Conservation (phyloP, 2,888 invertebrate species). For the Opisthograptis luteolata region DNA sequence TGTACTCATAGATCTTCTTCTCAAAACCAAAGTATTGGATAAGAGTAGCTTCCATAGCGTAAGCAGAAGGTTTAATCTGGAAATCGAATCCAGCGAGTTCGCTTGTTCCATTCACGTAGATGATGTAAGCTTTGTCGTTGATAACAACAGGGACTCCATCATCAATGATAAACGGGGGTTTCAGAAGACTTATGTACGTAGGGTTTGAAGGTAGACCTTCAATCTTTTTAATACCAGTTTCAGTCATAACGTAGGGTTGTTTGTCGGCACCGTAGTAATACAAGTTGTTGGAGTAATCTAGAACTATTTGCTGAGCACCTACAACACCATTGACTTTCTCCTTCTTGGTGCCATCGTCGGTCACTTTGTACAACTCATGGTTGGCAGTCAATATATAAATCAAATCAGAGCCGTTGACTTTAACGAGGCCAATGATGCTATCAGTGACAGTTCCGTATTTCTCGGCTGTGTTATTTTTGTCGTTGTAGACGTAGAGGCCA, state of each 20-base stretch:
- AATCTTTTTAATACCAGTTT: slow-evolving; percentile 50
- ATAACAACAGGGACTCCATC: slow-evolving; percentile 49
- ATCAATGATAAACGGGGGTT: slow-evolving; percentile 54
- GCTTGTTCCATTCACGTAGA: slow-evolving; percentile 54
- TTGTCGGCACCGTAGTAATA: slow-evolving; percentile 58
- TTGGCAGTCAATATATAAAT: slow-evolving; percentile 62
- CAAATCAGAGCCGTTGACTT: slow-evolving; percentile 49
- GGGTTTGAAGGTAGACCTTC: slow-evolving; percentile 55
- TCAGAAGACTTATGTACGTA: slow-evolving; percentile 47
- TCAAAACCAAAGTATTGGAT: slow-evolving; percentile 62
- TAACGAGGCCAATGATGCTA: slow-evolving; percentile 52
- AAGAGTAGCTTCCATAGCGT: slow-evolving; percentile 53
- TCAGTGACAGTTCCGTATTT: slow-evolving; percentile 61
- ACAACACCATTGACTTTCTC: slow-evolving; percentile 49
- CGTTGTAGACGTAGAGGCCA: slow-evolving; percentile 50
- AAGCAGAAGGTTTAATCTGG: slow-evolving; percentile 54
- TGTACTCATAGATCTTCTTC: slow-evolving; percentile 68
- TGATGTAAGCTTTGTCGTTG: slow-evolving; percentile 49
- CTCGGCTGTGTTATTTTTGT: slow-evolving; percentile 37
- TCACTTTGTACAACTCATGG: slow-evolving; percentile 59
- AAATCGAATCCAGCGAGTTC: slow-evolving; percentile 46
- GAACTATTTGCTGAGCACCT: slow-evolving; percentile 57
- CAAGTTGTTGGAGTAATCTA: slow-evolving; percentile 61
- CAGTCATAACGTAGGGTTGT: slow-evolving; percentile 46
- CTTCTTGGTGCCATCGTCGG: slow-evolving; percentile 58